These are phyloP conservation scores for Mystacides longicornis DNA, from an alignment of 2,888 invertebrate genomes.

Conservation along the genomic window DNA sequence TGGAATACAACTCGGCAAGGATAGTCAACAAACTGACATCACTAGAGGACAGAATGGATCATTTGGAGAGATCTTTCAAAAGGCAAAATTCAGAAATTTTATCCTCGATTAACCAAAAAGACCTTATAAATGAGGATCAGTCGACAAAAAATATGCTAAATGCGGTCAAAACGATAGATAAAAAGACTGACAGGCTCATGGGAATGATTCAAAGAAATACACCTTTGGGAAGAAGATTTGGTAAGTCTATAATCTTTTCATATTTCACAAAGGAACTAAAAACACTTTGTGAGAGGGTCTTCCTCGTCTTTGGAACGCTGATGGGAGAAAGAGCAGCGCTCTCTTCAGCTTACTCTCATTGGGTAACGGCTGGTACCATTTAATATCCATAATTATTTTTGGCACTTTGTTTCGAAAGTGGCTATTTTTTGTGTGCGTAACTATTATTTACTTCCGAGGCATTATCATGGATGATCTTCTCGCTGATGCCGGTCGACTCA, in stretches of 20 bases:
- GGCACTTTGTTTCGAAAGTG: too few species aligned
- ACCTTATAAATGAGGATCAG: background rate
- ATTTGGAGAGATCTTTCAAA: slow-evolving; percentile 22
- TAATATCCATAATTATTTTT: too few species aligned
- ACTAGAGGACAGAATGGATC: slow-evolving; percentile 30
- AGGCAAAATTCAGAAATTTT: background rate
- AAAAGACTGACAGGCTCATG: background rate
- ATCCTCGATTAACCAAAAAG: background rate
- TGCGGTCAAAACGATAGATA: background rate
- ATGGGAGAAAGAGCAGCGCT: too few species aligned
- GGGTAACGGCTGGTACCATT: too few species aligned
- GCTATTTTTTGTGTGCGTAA: too few species aligned
- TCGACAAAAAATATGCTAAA: background rate
- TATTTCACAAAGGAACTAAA: too few species aligned
- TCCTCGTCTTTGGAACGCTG: too few species aligned
- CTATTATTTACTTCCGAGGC: too few species aligned
- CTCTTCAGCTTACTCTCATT: too few species aligned
- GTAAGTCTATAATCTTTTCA: background rate
- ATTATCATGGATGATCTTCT: too few species aligned
- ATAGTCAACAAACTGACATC: slow-evolving; percentile 36
- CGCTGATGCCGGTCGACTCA: too few species aligned
- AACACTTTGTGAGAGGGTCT: too few species aligned
- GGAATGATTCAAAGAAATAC: background rate
- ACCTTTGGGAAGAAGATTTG: background rate
- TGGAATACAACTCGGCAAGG: slow-evolving; percentile 38